Base-by-base conservation (phyloP, 2,113 vertebrate genomes). In the Holacanthus passer region DNA sequence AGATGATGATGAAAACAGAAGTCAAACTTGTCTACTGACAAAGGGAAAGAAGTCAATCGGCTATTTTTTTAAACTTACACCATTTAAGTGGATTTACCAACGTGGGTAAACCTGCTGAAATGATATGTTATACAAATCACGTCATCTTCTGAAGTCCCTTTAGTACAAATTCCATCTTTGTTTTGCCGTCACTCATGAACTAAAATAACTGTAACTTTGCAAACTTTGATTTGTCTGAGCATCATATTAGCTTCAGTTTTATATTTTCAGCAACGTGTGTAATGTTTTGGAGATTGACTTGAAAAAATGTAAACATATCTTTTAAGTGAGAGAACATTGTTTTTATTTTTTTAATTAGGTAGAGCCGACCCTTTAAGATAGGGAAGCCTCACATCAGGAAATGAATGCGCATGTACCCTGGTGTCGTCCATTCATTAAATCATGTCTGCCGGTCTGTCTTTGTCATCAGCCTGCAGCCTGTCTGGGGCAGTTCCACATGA, bases 381-480 rank as follows among this genome's bases (percentile, higher is more conserved):
- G 39, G 16, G 31, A 63, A 53, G 45, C 39, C 60, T 64, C 4
- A 45, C 5, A 66, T 65, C 11, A 63, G 31, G 53, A 62, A n/a
- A 50, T 27, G 10, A 50, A 58, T 17, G 41, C 16, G 4, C 58
- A 7, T 63, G 73, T 39, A n/a, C 50, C 16, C 43, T 29, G 7
- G 24, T 52, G 47, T 84, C 62, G 39, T 55, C 32, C 55, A 14
- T 85, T 82, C 60, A 66, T 89, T 84, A 89, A 92, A 84, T 64
- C 73, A 67, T 69, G 58, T 69, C 72, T 66, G 65, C 43, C 60
- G 53, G 74, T 81, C 71, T 73, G 77, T 75, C 74, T 75, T 74
- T 76, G 74, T 88, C 83, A 79, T 81, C 83, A 29, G 64, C 79
- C 79, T 62, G 78, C 76, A 66, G 81, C 81, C 71, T 52, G 70